Evolutionary conservation across 2,113 vertebrate genomes (phyloP).

Genomic region (Centrocercus urophasianus): DNA sequence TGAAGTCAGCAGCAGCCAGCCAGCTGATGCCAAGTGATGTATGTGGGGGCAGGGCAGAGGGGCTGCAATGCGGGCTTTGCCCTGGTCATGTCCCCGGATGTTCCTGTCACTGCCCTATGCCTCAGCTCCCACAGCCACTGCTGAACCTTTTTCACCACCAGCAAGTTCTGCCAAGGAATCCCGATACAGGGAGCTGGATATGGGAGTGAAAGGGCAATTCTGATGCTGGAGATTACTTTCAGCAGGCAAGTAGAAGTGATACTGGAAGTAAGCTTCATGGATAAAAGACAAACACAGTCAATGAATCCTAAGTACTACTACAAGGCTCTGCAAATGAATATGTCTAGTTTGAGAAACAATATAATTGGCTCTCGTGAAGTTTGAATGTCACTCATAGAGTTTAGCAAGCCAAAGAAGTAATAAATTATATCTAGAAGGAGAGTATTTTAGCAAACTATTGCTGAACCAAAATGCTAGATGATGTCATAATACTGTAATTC

Average conservation of each 20-base stretch:
- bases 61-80: constrained; percentile 16
- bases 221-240: constrained; percentile 28
- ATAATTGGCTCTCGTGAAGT: constrained; percentile 43
- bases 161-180: not conserved
- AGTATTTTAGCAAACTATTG: not conserved
- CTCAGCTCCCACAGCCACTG: not conserved
- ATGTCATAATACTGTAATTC: constrained; percentile 16
- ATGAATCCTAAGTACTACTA: constrained; percentile 44
- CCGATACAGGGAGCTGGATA: not conserved
- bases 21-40: constrained; percentile 47
- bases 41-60: not conserved
- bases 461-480: constrained; percentile 39
- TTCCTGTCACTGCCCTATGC: not conserved
- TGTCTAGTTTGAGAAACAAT: constrained; percentile 28
- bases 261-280: constrained; percentile 13
- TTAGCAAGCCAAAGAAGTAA: constrained; percentile 33
- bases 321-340: constrained; percentile 24
- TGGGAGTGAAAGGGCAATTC: not conserved
- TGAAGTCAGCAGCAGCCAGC: constrained; percentile 37
- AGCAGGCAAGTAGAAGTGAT: constrained; percentile 27
- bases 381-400: constrained; percentile 53
- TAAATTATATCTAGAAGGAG: constrained; percentile 18
- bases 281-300: constrained; percentile 38
- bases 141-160: not conserved
- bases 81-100: not conserved